A percentile compares a stretch with the other conserved stretches of the same genome.
These are phyloP conservation scores for Oxycera nigricornis DNA, from an alignment of 2,888 invertebrate genomes.

Conservation along the genomic window DNA sequence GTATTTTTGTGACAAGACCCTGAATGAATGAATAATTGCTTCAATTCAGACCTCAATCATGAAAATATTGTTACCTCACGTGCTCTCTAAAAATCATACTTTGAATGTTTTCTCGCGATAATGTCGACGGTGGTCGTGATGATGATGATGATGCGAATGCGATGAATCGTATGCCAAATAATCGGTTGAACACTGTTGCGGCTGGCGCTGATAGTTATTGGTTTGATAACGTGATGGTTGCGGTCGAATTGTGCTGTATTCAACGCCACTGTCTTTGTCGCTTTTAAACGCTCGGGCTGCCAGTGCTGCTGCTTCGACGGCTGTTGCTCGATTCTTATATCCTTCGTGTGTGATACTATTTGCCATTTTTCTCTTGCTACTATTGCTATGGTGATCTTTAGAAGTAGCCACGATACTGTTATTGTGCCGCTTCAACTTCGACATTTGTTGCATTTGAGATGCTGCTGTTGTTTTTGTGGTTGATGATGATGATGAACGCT, in stretches of 20 bases:
- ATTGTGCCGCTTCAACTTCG: constrained; percentile 42
- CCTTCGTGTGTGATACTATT: no score
- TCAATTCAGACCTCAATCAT: no score
- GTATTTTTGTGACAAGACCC: no score
- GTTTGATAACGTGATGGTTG: constrained; percentile 39
- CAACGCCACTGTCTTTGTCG: constrained; percentile 21
- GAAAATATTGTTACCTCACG: constrained; percentile 57
- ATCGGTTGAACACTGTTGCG: constrained; percentile 45
- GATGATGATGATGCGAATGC: constrained; percentile 47
- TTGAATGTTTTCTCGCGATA: constrained; percentile 62
- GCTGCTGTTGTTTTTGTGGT: constrained; percentile 22
- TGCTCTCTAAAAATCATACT: constrained; percentile 64
- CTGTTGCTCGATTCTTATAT: not conserved
- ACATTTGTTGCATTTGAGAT: constrained; percentile 27
- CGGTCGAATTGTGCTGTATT: constrained; percentile 14
- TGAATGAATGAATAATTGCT: no score
- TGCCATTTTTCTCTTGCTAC: not conserved
- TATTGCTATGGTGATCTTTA: constrained; percentile 11
- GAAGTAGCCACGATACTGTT: constrained; percentile 46
- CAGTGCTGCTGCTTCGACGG: not conserved
- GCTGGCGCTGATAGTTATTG: not conserved
- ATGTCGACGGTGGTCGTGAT: constrained; percentile 52
- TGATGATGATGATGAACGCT: constrained; percentile 19
- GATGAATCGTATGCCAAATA: constrained; percentile 45
- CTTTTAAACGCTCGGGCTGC: not conserved